Conservation (phyloP, 1,140 invertebrate species). For the Drosophila littoralis region DNA sequence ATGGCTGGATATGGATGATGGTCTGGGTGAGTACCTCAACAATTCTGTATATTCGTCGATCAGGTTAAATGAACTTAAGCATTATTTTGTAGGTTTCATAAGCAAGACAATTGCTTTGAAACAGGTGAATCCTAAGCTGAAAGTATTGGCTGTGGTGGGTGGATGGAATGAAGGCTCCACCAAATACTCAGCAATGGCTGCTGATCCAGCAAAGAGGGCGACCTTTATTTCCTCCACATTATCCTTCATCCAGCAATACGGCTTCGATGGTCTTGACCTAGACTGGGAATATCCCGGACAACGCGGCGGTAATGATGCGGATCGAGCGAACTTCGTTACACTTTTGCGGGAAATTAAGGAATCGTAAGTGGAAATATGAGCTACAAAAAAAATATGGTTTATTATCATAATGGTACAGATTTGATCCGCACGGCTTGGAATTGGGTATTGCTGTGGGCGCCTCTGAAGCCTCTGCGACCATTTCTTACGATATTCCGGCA, state of each 20-base stretch:
- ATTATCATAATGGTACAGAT: slow-evolving; percentile 75
- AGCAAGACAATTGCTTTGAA: slow-evolving; percentile 84
- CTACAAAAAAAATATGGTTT: slow-evolving; percentile 27
- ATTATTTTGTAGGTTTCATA: slow-evolving; percentile 46
- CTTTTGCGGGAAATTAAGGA: slow-evolving; percentile 85
- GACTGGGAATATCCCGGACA: slow-evolving; percentile 88
- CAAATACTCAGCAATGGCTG: slow-evolving; percentile 87
- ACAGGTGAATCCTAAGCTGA: slow-evolving; percentile 86
- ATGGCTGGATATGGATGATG: slow-evolving; percentile 87
- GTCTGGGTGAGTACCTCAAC: slow-evolving; percentile 39
- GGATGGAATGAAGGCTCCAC: slow-evolving; percentile 89
- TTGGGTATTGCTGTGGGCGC: slow-evolving; percentile 88
- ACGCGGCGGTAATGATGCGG: slow-evolving; percentile 85
- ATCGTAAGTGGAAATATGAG: slow-evolving; percentile 73
- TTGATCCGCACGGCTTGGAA: slow-evolving; percentile 84
- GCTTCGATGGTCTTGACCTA: slow-evolving; percentile 89
- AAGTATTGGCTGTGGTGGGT: slow-evolving; percentile 89
- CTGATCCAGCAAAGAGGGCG: slow-evolving; percentile 76
- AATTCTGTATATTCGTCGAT: not conserved
- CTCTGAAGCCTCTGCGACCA: slow-evolving; percentile 84
- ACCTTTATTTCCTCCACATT: slow-evolving; percentile 85
- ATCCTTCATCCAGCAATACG: slow-evolving; percentile 85
- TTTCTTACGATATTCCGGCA: slow-evolving; percentile 87
- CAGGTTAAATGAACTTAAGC: not conserved
- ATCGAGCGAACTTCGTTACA: slow-evolving; percentile 85